Evolutionary conservation across 2,113 vertebrate species (phyloP).

Genomic region (Protobothrops mucrosquamatus): DNA sequence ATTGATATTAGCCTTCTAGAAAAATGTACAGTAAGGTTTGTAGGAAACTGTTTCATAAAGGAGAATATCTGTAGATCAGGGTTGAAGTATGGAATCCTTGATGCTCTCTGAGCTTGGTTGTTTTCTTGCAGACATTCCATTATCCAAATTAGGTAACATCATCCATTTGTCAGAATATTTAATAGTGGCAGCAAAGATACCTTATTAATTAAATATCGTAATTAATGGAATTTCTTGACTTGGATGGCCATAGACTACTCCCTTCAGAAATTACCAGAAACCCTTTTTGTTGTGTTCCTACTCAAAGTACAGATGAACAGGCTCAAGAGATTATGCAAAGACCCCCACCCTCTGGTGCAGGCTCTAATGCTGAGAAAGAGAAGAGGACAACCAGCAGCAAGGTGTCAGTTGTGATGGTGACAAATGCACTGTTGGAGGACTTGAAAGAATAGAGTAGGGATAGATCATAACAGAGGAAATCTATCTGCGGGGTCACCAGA

Average conservation of each 20-base stretch:
- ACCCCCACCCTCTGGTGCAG: too few species aligned
- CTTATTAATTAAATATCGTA: too few species aligned
- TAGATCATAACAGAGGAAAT: neutral
- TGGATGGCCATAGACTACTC: neutral
- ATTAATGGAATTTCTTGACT: neutral
- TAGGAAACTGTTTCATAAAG: neutral
- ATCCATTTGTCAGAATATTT: neutral
- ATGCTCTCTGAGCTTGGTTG: neutral
- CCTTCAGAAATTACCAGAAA: neutral
- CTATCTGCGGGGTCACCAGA: neutral
- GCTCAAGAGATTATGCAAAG: neutral
- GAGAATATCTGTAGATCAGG: neutral
- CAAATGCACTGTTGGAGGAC: neutral
- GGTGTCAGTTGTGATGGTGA: neutral
- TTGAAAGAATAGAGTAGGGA: neutral
- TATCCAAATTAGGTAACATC: neutral
- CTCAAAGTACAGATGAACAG: neutral
- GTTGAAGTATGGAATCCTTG: neutral
- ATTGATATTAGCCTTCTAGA: slow-evolving; percentile 38
- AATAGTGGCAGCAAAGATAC: neutral
- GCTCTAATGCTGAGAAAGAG: neutral
- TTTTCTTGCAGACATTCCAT: too few species aligned
- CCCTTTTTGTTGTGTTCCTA: neutral
- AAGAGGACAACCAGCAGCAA: neutral
- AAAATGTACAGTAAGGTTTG: neutral